Base-by-base conservation (phyloP, 2,888 invertebrate genomes). In the Napeogenes sylphis region DNA sequence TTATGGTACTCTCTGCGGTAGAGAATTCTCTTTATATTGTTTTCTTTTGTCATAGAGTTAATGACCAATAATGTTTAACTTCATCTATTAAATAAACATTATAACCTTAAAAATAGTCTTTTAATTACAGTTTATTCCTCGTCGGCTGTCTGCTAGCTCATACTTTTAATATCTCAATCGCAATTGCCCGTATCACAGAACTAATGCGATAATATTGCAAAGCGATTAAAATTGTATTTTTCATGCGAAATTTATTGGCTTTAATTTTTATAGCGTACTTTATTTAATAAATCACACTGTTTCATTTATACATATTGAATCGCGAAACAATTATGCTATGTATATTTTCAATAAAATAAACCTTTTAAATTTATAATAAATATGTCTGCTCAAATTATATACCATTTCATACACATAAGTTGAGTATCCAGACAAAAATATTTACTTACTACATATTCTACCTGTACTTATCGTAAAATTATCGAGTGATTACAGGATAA, bases 401-500 rank as follows among this genome's bases (percentile, higher is more conserved):
- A 30, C 12, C 2, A 51, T 51, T 51, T 6, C 4, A 51, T 10
- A 30, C 6, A 51, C 51, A 14, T 0, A n/a, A 3, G 4, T 6
- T 14, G 14, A 2, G 30, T 30, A 12, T 51, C 30, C 51, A 12
- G 51, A 51, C 51, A 30, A 51, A 30, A 21, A 51, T 30, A 30
- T 21, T 51, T 30, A 51, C 21, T 51, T 51, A 51, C 30, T 47
- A 21, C 21, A 21, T 21, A 46, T 14, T n/a, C 12, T 35, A 10
- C n/a, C 21, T 13, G 55, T 35, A 35, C n/a, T 30, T 54, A 45
- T 33, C n/a, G 33, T 55, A 46, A 21, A 38, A 53, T 51, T 62
- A 61, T 61, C 62, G 56, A 57, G 47, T 38, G 53, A 14, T 66
- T 45, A 61, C 56, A 58, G 69, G 74, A 74, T 76, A 73, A 45